Evolutionary conservation across 2,113 vertebrate species (phyloP).

Genomic region (Bufo gargarizans): DNA sequence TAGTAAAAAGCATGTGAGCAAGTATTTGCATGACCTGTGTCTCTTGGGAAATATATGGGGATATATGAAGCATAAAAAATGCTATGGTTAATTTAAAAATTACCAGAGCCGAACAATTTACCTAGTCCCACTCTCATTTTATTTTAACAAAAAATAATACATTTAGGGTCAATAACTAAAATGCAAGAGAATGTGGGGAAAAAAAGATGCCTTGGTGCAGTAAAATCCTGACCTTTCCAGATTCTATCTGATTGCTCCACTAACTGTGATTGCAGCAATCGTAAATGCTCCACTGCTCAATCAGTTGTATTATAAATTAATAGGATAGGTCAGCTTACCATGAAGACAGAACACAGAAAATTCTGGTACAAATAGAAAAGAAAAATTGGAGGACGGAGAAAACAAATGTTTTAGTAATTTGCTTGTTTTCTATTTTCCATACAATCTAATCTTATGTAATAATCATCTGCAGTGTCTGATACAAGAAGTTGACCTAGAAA

Average conservation of each 20-base stretch:
- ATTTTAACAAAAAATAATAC: conserved; percentile 20
- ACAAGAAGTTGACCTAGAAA: neutral
- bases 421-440: neutral
- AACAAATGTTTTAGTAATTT: neutral
- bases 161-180: conserved; percentile 44
- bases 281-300: conserved; percentile 23
- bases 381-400: neutral
- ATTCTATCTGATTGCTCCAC: conserved; percentile 46
- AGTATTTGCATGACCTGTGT: conserved; percentile 57
- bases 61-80: conserved; percentile 56
- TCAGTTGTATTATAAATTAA: conserved; percentile 23
- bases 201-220: conserved; percentile 2
- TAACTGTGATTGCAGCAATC: conserved; percentile 47
- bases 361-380: neutral
- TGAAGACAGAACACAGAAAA: neutral
- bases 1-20: conserved; percentile 64
- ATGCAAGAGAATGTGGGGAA: neutral
- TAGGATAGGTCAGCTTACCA: conserved; percentile 1
- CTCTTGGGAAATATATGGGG: conserved; percentile 55
- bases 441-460: neutral
- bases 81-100: conserved; percentile 58
- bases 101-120: conserved; percentile 45
- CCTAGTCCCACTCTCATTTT: conserved; percentile 31
- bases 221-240: conserved; percentile 42
- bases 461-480: neutral